These are phyloP conservation scores for Pelosia muscerda DNA, from an alignment of 2,888 invertebrate species.

Conservation along the genomic window DNA sequence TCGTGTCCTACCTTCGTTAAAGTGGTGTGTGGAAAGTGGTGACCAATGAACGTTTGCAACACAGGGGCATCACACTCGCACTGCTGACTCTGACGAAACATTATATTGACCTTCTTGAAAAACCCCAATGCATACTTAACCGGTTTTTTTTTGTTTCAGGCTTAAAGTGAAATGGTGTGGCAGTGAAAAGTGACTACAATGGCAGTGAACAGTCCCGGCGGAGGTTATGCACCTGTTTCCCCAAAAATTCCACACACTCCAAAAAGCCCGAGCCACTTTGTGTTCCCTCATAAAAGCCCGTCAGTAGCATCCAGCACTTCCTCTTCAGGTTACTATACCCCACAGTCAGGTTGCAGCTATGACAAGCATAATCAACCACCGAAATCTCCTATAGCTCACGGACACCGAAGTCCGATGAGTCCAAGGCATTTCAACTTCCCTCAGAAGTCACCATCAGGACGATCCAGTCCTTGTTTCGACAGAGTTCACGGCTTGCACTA, in stretches of 20 bases:
- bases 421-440: conserved; percentile 88
- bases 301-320: conserved; percentile 84
- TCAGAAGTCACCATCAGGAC: conserved; percentile 79
- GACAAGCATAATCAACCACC: conserved; percentile 80
- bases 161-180: conserved; percentile 65
- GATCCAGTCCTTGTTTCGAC: conserved; percentile 78
- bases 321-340: conserved; percentile 86
- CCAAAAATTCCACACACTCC: conserved; percentile 83
- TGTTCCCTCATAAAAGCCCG: conserved; percentile 85
- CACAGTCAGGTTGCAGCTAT: conserved; percentile 84
- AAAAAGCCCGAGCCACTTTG: conserved; percentile 86
- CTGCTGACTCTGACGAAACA: too few relatives aligned
- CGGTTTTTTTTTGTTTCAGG: conserved; percentile 66
- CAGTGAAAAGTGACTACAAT: conserved; percentile 68
- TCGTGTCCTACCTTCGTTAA: too few relatives aligned
- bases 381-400: conserved; percentile 84
- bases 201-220: conserved; percentile 88
- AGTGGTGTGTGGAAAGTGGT: too few relatives aligned
- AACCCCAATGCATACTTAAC: not conserved
- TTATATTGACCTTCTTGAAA: too few relatives aligned
- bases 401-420: conserved; percentile 87
- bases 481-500: conserved; percentile 72
- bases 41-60: too few relatives aligned
- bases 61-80: too few relatives aligned
- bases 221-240: conserved; percentile 85